These are phyloP conservation scores for Strigamia maritima DNA, from an alignment of 2,888 invertebrate genomes.

Conservation along the genomic window DNA sequence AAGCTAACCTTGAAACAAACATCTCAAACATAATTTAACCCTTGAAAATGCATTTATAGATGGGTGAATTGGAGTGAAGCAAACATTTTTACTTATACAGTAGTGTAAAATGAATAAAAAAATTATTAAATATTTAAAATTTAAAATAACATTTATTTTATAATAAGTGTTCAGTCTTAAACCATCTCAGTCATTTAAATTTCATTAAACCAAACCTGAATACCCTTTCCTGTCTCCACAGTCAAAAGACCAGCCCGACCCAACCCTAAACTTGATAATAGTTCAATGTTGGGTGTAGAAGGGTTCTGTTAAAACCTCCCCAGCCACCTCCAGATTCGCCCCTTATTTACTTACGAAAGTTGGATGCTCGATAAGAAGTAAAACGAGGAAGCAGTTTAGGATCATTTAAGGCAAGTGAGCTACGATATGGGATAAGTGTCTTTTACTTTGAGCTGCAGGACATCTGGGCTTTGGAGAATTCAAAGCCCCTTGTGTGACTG, in stretches of 20 bases:
- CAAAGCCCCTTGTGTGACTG: constrained; percentile 16
- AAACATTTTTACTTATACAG: too few relatives aligned
- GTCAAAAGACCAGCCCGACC: not conserved
- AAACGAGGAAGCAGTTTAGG: constrained; percentile 26
- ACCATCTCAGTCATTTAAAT: not conserved
- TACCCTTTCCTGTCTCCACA: not conserved
- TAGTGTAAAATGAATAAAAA: too few relatives aligned
- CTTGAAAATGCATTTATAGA: too few relatives aligned
- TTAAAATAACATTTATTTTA: too few relatives aligned
- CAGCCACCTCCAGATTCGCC: not conserved
- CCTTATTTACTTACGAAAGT: not conserved
- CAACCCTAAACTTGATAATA: not conserved
- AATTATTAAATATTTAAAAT: too few relatives aligned
- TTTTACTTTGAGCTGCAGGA: constrained; percentile 9
- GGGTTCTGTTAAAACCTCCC: not conserved
- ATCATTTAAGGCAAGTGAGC: constrained; percentile 25
- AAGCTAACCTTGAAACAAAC: constrained; percentile 10
- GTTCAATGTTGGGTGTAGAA: not conserved
- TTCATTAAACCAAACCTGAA: constrained; percentile 5
- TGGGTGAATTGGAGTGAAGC: too few relatives aligned
- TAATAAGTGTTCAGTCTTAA: too few relatives aligned
- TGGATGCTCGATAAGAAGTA: not conserved
- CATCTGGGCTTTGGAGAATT: constrained; percentile 23
- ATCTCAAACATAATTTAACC: not conserved
- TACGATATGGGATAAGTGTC: constrained; percentile 31